These are phyloP conservation scores for Theonella swinhoei DNA, from an alignment of 37 sponge, comb jelly and placozoan genomes.

Conservation along the genomic window DNA sequence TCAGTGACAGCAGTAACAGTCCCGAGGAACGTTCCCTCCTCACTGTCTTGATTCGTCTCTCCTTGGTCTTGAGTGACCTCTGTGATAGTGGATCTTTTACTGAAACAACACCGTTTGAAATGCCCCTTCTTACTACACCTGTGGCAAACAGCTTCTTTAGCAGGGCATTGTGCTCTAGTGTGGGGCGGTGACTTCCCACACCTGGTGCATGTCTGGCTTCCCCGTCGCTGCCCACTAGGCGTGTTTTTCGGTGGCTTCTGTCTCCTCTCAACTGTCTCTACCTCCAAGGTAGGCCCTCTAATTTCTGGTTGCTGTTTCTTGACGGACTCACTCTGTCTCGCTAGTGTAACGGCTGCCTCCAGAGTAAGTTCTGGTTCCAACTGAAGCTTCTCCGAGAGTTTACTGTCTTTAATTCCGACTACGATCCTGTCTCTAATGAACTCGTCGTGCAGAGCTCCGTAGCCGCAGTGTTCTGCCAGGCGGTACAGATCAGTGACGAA, in stretches of 20 bases:
- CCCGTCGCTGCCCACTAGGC: neutral
- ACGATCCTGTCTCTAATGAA: constrained; percentile 46
- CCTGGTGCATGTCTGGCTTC: constrained; percentile 8
- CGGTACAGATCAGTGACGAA: constrained; percentile 31
- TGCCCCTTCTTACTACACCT: constrained; percentile 12
- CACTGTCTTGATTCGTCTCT: too few relatives aligned
- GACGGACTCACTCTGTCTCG: neutral
- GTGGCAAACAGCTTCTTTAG: constrained; percentile 19
- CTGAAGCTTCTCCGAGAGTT: constrained; percentile 30
- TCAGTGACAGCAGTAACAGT: neutral
- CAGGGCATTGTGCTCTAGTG: constrained; percentile 4
- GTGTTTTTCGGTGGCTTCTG: neutral
- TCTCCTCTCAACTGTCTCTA: neutral
- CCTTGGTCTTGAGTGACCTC: constrained; percentile 1
- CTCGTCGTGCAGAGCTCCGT: constrained; percentile 30
- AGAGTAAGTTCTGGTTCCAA: constrained; percentile 13
- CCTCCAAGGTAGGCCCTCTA: neutral
- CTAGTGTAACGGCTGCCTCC: neutral
- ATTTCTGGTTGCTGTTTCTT: too few relatives aligned
- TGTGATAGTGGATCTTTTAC: too few relatives aligned
- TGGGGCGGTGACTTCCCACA: constrained; percentile 26
- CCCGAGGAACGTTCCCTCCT: neutral
- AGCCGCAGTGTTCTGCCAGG: constrained; percentile 27
- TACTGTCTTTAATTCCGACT: constrained; percentile 20
- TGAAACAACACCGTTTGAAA: neutral